These are phyloP conservation scores for Chionoecetes opilio DNA, from an alignment of 1,140 invertebrate species.

Conservation along the genomic window DNA sequence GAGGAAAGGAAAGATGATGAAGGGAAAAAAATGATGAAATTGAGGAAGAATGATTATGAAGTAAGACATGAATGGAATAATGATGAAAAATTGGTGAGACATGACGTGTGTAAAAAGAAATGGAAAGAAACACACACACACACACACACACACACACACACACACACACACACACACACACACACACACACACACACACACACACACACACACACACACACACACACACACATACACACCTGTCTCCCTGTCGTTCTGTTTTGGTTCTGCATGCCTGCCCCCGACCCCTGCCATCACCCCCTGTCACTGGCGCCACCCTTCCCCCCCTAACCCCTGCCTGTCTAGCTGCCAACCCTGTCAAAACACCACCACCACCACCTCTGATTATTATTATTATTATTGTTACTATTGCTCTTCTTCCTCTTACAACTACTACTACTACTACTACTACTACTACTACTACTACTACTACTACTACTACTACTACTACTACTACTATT, in stretches of 20 bases:
- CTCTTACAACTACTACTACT: neutral
- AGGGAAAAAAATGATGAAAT: neutral
- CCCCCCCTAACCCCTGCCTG: neutral
- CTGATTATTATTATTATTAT: too few species aligned
- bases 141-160: neutral
- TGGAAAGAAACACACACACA: too few species aligned
- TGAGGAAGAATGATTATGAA: neutral
- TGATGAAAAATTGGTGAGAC: too few species aligned
- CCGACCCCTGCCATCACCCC: neutral
- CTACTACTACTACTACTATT: neutral
- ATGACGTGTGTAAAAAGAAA: too few species aligned
- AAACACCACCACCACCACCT: neutral
- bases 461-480: neutral
- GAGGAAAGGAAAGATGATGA: neutral
- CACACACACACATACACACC: neutral
- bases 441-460: neutral
- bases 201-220: conserved; percentile 27
- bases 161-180: conserved; percentile 11
- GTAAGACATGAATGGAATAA: too few species aligned
- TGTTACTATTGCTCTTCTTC: too few species aligned
- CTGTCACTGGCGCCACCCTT: conserved; percentile 12
- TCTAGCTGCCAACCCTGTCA: conserved; percentile 1
- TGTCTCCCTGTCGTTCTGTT: neutral
- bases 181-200: conserved; percentile 27
- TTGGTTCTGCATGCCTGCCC: neutral